Evolutionary conservation across 2,113 vertebrate genomes (phyloP), one percentile per base, ranked within the genome.

Genomic region (Hippocampus guttulatus): DNA sequence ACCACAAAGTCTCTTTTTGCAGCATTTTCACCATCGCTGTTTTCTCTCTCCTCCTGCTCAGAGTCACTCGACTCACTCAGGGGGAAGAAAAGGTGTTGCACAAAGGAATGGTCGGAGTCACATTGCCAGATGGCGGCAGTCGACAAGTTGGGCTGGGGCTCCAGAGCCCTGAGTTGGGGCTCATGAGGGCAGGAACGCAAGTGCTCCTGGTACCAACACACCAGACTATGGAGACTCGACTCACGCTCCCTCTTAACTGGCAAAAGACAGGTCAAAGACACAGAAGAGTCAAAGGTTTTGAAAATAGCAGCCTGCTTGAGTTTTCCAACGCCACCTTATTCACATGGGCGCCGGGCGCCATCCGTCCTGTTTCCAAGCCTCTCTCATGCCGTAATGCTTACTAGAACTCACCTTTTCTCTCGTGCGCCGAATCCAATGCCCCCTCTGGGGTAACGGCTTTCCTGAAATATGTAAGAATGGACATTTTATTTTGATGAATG

Each of bases 121-220:
- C 96, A 98, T 25, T 94, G 93, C 96, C 95, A 97, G 63, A 95
- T 82, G 0, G 93, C 94, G 0, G 94, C 92, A 0, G 93, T 94
- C 73, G 93, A 94, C 8, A 93, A 85, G 77, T 91, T 90, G 2
- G 93, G 88, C 18, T 89, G 87, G 2, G 90, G 92, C 76, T 95
- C 93, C 33, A 96, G 87, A 60, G 93, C 91, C 0, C 87, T 84
- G 54, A 96, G 93, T 65, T 92, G 92, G 0, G 95, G 95, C 78
- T 98, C 95, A 0, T 94, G 93, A 0, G 92, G 91, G 73, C 95
- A 96, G 69, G 92, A 94, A 79, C 79, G 85, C 51, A 83, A 88
- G 84, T 97, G 95, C 20, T 94, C 93, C 82, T 95, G 92, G 33
- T 97, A 97, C 96, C 96, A 97, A 67, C 89, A 90, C 54, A 95